phyloP scores from a whole-genome alignment of 2,797 vertebrate species.

The Phalloptychus januarius region DNA sequence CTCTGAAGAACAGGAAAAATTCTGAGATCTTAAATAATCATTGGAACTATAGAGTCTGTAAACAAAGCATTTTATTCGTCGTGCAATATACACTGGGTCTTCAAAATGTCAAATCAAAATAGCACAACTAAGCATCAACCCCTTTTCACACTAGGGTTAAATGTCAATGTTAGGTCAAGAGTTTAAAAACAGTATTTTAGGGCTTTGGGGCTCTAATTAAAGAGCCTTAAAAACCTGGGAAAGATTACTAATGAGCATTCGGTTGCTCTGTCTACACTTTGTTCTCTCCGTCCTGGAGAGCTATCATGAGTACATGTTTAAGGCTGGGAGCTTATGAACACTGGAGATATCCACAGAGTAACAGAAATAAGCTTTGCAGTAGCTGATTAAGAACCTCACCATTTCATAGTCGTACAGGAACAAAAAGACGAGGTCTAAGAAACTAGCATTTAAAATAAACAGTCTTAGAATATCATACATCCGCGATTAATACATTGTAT shows the following conservation, averaged over 20 bases:
- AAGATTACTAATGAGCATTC: constrained; percentile 27
- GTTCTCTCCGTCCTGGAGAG: constrained; percentile 20
- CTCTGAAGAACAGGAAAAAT: not conserved
- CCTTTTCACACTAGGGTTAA: constrained; percentile 15
- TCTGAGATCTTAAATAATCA: constrained; percentile 17
- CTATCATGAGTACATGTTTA: constrained; percentile 23
- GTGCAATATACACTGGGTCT: not conserved
- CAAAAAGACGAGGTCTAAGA: not conserved
- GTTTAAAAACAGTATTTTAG: constrained; percentile 34
- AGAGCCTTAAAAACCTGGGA: constrained; percentile 30
- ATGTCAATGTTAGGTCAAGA: constrained; percentile 33
- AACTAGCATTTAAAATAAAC: not conserved
- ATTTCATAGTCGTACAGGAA: constrained; percentile 31
- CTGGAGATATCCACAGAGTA: constrained; percentile 18
- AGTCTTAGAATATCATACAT: not conserved
- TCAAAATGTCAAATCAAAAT: not conserved
- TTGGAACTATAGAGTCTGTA: not conserved
- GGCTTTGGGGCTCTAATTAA: constrained; percentile 23
- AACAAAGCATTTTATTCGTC: not conserved
- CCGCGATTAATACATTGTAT: not conserved
- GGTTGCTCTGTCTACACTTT: constrained; percentile 37
- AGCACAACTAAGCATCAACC: constrained; percentile 11
- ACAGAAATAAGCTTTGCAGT: constrained; percentile 57
- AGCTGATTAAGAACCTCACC: constrained; percentile 49
- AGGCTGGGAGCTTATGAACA: constrained; percentile 32